A percentile compares a stretch with the other conserved stretches of the same genome.
These are phyloP conservation scores for Cebus imitator DNA, from an alignment of 2,113 vertebrate genomes.

Conservation along the genomic window DNA sequence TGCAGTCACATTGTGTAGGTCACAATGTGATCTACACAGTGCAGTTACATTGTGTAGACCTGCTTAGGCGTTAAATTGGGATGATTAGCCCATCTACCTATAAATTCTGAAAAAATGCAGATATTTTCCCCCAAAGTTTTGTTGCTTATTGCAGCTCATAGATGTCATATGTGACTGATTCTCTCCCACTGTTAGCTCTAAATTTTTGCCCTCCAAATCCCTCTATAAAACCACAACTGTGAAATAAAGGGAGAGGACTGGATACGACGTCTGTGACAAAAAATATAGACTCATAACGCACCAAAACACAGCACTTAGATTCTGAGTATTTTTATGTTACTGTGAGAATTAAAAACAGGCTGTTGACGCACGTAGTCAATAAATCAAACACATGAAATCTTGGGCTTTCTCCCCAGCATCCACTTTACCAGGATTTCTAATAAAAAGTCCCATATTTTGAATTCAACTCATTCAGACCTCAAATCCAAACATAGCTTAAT, in stretches of 20 bases:
- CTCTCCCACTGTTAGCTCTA: neutral
- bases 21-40: too few relatives aligned
- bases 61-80: neutral
- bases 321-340: slow-evolving; percentile 44
- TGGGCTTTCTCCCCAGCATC: neutral
- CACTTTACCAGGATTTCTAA: neutral
- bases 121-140: neutral
- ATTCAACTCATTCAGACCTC: neutral
- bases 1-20: neutral
- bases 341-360: slow-evolving; percentile 35
- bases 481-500: slow-evolving; percentile 23
- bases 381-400: slow-evolving; percentile 38
- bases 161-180: slow-evolving; percentile 48
- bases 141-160: slow-evolving; percentile 15
- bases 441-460: slow-evolving; percentile 7
- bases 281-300: slow-evolving; percentile 2
- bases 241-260: neutral
- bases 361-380: neutral
- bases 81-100: neutral
- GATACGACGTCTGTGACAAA: slow-evolving; percentile 32
- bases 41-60: neutral
- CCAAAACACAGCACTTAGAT: slow-evolving; percentile 10
- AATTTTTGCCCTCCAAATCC: slow-evolving; percentile 43
- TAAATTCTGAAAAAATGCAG: neutral
- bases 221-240: slow-evolving; percentile 33